Base-by-base conservation (phyloP, 2,113 vertebrate species). In the Corapipo altera region DNA sequence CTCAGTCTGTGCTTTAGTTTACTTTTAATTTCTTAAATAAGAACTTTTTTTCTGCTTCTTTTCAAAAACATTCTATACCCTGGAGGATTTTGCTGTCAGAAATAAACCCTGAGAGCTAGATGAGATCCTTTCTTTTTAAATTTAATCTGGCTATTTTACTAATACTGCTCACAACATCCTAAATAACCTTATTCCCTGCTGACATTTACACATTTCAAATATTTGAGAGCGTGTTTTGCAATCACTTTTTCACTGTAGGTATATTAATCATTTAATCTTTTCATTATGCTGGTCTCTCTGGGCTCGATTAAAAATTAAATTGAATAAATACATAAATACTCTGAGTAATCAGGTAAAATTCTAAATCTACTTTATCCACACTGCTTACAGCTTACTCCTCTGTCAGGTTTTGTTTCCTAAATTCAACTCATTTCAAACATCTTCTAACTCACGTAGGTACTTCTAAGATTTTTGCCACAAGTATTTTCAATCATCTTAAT, bases 311-410 rank as follows among this genome's bases (percentile, higher is more conserved):
- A 93, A 94, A 84, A 64, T 39, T 62, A 75, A 78, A 74, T 8
- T 75, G 52, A 88, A 91, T 46, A 94, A 94, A 95, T 64, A 82
- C 48, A 66, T 81, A 87, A 88, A 82, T 85, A 85, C 10, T 41
- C 33, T 43, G 39, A 72, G 30, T 41, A 94, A 86, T 69, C 33
- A 77, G 49, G 44, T 55, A 77, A 75, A 89, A 71, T 51, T 73
- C 59, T 58, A 67, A 61, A 46, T 83, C 35, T 69, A 16, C 54
- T 70, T 73, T 65, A 69, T 46, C 35, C 33, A 71, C 57, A 67
- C 55, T 58, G 39, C 41, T 81, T 89, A 74, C 7, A 66, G 37
- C 15, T 87, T 54, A 77, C 22, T 70, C 5, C 8, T 67, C 62
- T 74, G 17, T n/a, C 20, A 20, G 23, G 7, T 74, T 85, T 82